phyloP scores from a whole-genome alignment of 2,888 invertebrate genomes.

The Lasioglossum pauxillum region DNA sequence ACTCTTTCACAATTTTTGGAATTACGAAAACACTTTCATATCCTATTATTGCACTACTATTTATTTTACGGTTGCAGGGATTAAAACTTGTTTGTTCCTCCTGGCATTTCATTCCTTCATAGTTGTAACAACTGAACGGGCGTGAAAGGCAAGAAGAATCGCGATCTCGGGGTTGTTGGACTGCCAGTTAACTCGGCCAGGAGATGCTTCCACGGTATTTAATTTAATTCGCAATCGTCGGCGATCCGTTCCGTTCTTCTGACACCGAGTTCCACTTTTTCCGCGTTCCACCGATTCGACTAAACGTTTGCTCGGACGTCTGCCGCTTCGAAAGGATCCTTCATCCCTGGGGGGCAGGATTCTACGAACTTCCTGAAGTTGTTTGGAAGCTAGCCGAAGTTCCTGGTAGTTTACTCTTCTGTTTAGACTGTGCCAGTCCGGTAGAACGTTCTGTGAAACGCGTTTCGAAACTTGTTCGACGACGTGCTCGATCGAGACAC shows the following conservation, averaged over 20 bases:
- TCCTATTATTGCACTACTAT: too few relatives aligned
- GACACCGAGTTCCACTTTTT: not conserved
- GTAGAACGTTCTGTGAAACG: too few relatives aligned
- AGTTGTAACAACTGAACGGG: not conserved
- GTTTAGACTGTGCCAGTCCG: not conserved
- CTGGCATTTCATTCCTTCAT: not conserved
- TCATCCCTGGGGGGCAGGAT: not conserved
- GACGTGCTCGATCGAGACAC: too few relatives aligned
- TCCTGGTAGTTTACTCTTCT: not conserved
- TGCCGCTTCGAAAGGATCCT: not conserved
- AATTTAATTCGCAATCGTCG: slow-evolving; percentile 14
- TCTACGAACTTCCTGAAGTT: not conserved
- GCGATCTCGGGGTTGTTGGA: not conserved
- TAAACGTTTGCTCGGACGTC: not conserved
- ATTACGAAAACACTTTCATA: not conserved
- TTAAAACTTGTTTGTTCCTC: not conserved
- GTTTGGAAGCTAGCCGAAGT: not conserved
- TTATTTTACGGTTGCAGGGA: too few relatives aligned
- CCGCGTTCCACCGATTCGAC: slow-evolving; percentile 1
- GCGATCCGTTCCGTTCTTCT: not conserved
- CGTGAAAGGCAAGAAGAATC: not conserved
- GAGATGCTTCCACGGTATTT: not conserved
- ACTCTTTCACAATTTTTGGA: not conserved
- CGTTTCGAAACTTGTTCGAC: too few relatives aligned
- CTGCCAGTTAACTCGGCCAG: not conserved